phyloP scores from a whole-genome alignment of 2,113 vertebrate genomes.

The Lasiurus borealis region DNA sequence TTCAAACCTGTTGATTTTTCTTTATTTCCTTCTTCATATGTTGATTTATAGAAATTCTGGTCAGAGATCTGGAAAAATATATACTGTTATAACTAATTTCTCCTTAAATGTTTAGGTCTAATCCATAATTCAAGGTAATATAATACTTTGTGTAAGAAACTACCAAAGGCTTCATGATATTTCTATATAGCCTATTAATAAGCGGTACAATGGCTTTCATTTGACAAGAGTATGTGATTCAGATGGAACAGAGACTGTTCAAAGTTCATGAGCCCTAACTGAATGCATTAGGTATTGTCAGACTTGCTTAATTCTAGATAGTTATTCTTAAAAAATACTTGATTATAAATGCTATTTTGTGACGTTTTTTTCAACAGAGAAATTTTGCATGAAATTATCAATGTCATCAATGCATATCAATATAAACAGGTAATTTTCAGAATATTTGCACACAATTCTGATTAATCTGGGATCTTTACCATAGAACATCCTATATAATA shows the following conservation, averaged over 20 bases:
- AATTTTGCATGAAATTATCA: constrained; percentile 14
- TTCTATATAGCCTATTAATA: not conserved
- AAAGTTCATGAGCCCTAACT: not conserved
- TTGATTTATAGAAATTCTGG: constrained; percentile 92
- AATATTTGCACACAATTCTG: not conserved
- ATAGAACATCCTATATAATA: not conserved
- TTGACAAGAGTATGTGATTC: not conserved
- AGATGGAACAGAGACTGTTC: not conserved
- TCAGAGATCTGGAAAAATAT: constrained; percentile 94
- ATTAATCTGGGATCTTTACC: not conserved
- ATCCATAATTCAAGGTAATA: not conserved
- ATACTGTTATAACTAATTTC: constrained; percentile 59
- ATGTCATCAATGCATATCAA: not conserved
- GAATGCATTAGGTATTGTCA: not conserved
- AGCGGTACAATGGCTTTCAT: not conserved
- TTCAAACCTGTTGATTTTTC: constrained; percentile 96
- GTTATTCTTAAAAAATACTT: not conserved
- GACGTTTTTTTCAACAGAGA: not conserved
- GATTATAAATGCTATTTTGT: constrained; percentile 11
- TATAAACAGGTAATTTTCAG: not conserved
- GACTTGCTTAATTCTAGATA: not conserved
- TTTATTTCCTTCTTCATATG: constrained; percentile 96
- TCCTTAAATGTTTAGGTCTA: constrained; percentile 18
- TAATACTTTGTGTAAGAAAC: not conserved
- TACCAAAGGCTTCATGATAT: not conserved